Conservation (phyloP, 1,140 invertebrate species). For the Microplitis demolitor region DNA sequence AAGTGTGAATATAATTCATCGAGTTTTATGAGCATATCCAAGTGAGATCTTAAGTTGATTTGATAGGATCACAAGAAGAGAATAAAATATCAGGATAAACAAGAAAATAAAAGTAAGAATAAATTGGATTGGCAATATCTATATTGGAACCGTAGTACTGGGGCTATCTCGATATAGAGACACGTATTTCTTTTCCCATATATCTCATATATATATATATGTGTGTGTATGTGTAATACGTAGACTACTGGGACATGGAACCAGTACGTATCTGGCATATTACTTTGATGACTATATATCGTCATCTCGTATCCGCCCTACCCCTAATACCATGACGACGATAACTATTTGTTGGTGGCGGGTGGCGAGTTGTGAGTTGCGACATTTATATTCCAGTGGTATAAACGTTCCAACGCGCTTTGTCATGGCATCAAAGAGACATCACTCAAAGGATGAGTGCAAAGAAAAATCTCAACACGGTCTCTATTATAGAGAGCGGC, state of each 20-base stretch:
- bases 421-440: slow-evolving; percentile 22
- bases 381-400: background rate
- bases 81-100: background rate
- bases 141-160: no score
- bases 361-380: background rate
- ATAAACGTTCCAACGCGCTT: slow-evolving; percentile 6
- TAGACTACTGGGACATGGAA: background rate
- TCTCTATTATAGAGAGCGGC: slow-evolving; percentile 6
- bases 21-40: no score
- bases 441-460: slow-evolving; percentile 21
- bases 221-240: background rate
- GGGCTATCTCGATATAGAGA: no score
- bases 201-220: background rate
- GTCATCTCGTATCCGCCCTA: background rate
- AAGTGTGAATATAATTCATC: no score
- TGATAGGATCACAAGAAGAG: background rate
- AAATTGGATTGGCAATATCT: background rate
- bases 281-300: slow-evolving; percentile 1
- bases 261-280: background rate
- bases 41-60: background rate
- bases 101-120: background rate
- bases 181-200: no score
- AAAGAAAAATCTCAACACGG: slow-evolving; percentile 21
- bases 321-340: background rate
- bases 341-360: background rate